These are phyloP conservation scores for Ondatra zibethicus DNA, from an alignment of 2,113 vertebrate genomes.

Conservation along the genomic window DNA sequence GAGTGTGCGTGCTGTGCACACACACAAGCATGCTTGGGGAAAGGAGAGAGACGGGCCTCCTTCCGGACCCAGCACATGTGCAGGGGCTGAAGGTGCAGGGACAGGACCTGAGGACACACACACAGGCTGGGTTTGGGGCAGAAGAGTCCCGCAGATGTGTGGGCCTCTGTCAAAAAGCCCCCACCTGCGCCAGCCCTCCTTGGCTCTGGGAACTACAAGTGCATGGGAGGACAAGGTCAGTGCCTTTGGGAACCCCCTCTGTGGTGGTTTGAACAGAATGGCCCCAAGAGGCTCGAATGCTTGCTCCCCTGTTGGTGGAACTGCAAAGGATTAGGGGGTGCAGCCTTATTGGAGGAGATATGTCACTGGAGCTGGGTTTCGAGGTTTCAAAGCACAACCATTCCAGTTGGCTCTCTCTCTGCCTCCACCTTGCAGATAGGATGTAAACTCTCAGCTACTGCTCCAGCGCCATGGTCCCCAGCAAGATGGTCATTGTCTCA, in stretches of 20 bases:
- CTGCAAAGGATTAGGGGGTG: too few relatives aligned
- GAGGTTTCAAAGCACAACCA: neutral
- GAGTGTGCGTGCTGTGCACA: fast-evolving
- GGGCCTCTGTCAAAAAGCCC: neutral
- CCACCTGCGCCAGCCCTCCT: neutral
- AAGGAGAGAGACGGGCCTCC: too few relatives aligned
- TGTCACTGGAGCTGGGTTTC: neutral
- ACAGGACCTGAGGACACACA: neutral
- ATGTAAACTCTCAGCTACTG: neutral
- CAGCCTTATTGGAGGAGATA: neutral
- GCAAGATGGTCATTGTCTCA: neutral
- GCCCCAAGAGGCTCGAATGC: neutral
- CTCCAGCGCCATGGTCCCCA: neutral
- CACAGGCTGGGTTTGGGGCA: too few relatives aligned
- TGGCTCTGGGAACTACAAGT: neutral
- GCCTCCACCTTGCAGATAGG: neutral
- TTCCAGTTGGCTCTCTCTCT: neutral
- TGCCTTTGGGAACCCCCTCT: neutral
- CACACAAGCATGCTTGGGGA: fast-evolving
- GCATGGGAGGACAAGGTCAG: too few relatives aligned
- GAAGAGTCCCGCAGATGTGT: neutral
- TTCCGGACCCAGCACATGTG: neutral
- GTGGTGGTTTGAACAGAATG: neutral
- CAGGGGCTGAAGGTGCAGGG: neutral
- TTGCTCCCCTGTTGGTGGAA: neutral